Base-by-base conservation (phyloP, 64 coral and sea anemone genomes). In the Porites lutea region DNA sequence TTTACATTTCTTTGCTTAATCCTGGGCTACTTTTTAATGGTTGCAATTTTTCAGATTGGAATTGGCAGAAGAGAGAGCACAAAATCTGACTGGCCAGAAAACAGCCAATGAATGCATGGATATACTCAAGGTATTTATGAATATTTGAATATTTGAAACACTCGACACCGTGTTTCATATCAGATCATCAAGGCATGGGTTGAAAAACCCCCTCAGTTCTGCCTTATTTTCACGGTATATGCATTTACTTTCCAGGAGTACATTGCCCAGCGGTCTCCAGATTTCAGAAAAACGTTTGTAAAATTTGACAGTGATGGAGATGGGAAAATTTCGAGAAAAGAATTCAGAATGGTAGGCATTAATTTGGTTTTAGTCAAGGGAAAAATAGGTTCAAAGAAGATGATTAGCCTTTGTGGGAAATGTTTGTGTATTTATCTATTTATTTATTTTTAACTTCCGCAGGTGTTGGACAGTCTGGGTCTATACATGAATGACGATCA, bases 241-340 rank as follows among this genome's bases (percentile, higher is more conserved):
- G 27, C 27, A 37, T 69, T 52, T 19, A 0, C 27, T 61, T 65
- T 68, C 16, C 11, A 98, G 96, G 93, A 98, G 68, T 83, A 98
- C 77, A 89, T 98, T 12, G 80, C 93, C 19, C 96, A 98, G 74
- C 90, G 90, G 72, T 98, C 96, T 11, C 88, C 96, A 50, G 94
- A 98, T 65, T 92, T 98, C 45, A 65, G 93, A 13, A 98, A 98
- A 88, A 98, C 93, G 2, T 98, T 98, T 92, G 90, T 98, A 23
- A 98, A 91, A 61, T 98, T 98, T 76, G 94, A 98, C 51, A 18
- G 54, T 19, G 88, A 98, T 86, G 79, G 90, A 21, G 96, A 98
- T 83, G 96, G 96, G 44, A 95, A 98, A 82, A 95, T 98, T 88
- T 98, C 96, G 76, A 89, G 93, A 73, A 95, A 95, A 65, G 96